Evolutionary conservation across 2,797 vertebrate genomes (phyloP).

Genomic region (Xenopus petersii): DNA sequence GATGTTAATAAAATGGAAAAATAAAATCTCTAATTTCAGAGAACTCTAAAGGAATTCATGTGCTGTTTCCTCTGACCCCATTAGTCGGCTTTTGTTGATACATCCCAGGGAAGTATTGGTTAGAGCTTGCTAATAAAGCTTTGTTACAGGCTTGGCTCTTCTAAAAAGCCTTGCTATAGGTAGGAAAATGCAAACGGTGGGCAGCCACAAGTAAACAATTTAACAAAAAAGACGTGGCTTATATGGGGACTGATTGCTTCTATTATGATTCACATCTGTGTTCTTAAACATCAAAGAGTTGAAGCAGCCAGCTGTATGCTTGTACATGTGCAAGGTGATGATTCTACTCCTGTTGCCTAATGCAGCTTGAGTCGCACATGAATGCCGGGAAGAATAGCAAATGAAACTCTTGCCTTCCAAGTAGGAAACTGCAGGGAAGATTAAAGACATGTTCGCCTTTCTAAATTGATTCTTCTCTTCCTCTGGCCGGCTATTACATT

Average conservation of each 20-base stretch:
- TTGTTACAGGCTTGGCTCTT: background rate
- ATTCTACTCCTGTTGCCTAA: slow-evolving; percentile 1
- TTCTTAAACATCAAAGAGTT: slow-evolving; percentile 9
- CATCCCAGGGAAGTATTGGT: slow-evolving; percentile 9
- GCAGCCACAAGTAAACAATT: slow-evolving; percentile 1
- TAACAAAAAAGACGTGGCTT: background rate
- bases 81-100: slow-evolving; percentile 21
- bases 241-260: background rate
- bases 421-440: slow-evolving; percentile 2
- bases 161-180: background rate
- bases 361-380: background rate
- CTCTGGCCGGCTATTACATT: background rate
- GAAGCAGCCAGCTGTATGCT: background rate
- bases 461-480: background rate
- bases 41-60: slow-evolving; percentile 20
- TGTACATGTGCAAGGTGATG: background rate
- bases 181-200: background rate
- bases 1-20: too few species aligned
- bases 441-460: slow-evolving; percentile 10
- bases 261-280: slow-evolving; percentile 1
- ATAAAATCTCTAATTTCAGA: too few species aligned
- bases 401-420: slow-evolving; percentile 15
- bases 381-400: background rate
- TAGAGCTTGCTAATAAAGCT: slow-evolving; percentile 8
- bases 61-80: slow-evolving; percentile 22